Conservation (phyloP, 53 echinoderm and acorn worm species). For the Temnopleurus reevesii region DNA sequence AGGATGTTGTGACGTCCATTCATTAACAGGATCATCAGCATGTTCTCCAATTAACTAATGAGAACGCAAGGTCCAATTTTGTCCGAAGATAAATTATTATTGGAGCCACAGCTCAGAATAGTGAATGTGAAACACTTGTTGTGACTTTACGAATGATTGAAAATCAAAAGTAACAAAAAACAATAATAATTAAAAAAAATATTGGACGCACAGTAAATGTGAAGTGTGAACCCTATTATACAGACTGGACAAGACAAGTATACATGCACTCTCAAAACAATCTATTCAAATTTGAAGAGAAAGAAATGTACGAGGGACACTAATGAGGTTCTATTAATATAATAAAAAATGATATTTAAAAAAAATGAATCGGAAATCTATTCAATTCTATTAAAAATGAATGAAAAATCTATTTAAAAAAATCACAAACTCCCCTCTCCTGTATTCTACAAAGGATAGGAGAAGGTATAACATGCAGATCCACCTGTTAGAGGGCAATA, state of each 20-base stretch:
- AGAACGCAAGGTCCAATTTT: neutral
- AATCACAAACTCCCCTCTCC: no score
- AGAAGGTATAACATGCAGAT: no score
- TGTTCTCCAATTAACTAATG: constrained; percentile 7
- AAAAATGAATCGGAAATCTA: no score
- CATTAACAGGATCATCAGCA: neutral
- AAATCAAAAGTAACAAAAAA: neutral
- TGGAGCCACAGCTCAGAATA: neutral
- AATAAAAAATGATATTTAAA: no score
- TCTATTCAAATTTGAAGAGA: no score
- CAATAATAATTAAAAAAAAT: neutral
- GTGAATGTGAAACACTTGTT: neutral
- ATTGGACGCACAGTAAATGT: neutral
- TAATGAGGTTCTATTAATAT: no score
- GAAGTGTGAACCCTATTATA: neutral
- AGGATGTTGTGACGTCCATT: neutral
- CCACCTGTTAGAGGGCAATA: no score
- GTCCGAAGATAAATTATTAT: neutral
- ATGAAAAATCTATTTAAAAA: no score
- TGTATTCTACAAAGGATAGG: no score
- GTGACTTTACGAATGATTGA: neutral
- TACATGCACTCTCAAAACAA: no score
- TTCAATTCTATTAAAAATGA: no score
- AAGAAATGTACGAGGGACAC: no score
- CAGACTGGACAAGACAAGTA: neutral